A percentile compares a stretch with the other conserved stretches of the same genome.
Evolutionary conservation across 2,113 vertebrate species (phyloP).

Genomic region (Heterotilapia buettikoferi): DNA sequence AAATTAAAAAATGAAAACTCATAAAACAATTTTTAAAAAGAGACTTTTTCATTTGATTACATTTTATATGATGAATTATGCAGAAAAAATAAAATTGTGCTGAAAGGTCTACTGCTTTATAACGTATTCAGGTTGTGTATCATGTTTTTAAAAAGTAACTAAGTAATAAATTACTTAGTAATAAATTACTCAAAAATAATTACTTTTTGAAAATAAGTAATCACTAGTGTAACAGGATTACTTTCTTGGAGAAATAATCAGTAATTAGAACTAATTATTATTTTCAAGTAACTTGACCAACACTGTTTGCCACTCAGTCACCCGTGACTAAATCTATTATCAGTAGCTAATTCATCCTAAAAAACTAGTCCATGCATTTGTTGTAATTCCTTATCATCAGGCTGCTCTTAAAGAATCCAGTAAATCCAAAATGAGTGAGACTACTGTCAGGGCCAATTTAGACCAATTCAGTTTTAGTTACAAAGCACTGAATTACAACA

Average conservation of each 20-base stretch:
- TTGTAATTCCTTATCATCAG: not conserved
- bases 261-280: not conserved
- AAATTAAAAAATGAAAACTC: not conserved
- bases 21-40: not conserved
- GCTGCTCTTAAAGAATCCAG: not conserved
- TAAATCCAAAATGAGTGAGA: not conserved
- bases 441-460: not conserved
- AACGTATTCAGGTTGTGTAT: not conserved
- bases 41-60: not conserved
- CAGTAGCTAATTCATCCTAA: not conserved
- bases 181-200: not conserved
- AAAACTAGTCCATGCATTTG: not conserved
- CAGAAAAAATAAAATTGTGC: not conserved
- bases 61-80: not conserved
- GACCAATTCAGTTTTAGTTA: not conserved
- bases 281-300: not conserved
- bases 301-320: not conserved
- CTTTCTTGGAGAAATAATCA: not conserved
- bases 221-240: not conserved
- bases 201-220: not conserved
- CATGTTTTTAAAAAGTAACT: not conserved
- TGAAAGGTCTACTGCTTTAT: no score
- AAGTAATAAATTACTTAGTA: not conserved
- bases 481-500: not conserved
- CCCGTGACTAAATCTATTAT: not conserved